Percentiles rank a stretch among this genome's conserved stretches.
These are phyloP conservation scores for Acromyrmex echinatior DNA, from an alignment of 1,140 invertebrate species.

Conservation along the genomic window DNA sequence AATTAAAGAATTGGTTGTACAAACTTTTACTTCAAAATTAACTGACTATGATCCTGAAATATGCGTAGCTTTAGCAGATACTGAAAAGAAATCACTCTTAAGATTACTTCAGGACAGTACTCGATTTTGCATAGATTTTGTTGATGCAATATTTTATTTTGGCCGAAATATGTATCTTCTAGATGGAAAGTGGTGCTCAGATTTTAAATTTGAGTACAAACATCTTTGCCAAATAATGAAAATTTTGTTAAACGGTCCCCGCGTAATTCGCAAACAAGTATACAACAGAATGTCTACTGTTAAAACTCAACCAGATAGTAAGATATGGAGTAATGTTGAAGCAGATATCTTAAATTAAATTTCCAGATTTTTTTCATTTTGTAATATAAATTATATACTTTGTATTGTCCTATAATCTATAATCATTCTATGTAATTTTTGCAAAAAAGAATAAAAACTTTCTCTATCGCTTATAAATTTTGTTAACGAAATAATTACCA, in stretches of 20 bases:
- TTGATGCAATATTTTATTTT: slow-evolving; percentile 88
- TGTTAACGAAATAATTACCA: slow-evolving; percentile 33
- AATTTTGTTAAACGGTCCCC: slow-evolving; percentile 75
- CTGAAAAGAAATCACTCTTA: slow-evolving; percentile 83
- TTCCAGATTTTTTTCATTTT: slow-evolving; percentile 8
- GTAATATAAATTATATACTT: slow-evolving; percentile 54
- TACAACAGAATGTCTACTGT: slow-evolving; percentile 77
- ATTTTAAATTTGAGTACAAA: slow-evolving; percentile 85
- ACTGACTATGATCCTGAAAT: slow-evolving; percentile 83
- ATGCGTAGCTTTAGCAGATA: slow-evolving; percentile 85
- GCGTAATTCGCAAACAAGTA: slow-evolving; percentile 69
- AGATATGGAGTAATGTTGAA: slow-evolving; percentile 83
- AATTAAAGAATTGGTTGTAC: slow-evolving; percentile 84
- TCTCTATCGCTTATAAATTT: background rate
- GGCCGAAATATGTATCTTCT: slow-evolving; percentile 84
- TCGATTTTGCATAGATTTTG: slow-evolving; percentile 85
- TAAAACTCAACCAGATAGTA: slow-evolving; percentile 74
- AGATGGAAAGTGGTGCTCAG: slow-evolving; percentile 81
- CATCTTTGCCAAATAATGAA: slow-evolving; percentile 85
- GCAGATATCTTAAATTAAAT: slow-evolving; percentile 45
- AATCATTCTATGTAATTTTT: slow-evolving; percentile 8
- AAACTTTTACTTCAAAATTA: slow-evolving; percentile 85
- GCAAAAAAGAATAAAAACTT: slow-evolving; percentile 29
- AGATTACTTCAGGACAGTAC: slow-evolving; percentile 84
- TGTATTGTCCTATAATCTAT: slow-evolving; percentile 1